Evolutionary conservation across 1,140 invertebrate species (phyloP), one percentile per base, ranked within the genome.

Genomic region (silkworm (Bombyx mori)): DNA sequence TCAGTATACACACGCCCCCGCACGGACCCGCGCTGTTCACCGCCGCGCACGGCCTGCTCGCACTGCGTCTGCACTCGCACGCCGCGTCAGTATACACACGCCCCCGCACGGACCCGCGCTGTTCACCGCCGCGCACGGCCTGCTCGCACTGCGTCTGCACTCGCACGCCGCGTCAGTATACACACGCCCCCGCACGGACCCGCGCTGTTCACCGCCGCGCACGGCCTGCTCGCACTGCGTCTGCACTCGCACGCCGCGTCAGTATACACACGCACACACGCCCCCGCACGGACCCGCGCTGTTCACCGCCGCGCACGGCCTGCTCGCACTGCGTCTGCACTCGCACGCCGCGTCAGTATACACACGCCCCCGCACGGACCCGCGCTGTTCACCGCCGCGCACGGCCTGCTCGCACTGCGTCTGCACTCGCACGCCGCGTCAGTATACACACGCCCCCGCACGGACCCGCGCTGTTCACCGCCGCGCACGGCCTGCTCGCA

Each of bases 71-170:
- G 12, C 12, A 18, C 12, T 18, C 12, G 12, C 12, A 18, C 12
- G 12, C 12, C 12, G 12, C 12, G 12, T 18, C 12, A 18, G 12
- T 18, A 18, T 18, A 18, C 12, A 18, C 12, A 18, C 12, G 12
- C 12, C 12, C 12, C 12, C 12, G 12, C 12, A 18, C 12, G 12
- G 12, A 18, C 18, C 90, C 92, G 8, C 86, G 42, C 85, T 92
- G 54, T 92, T 92, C 70, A 91, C 90, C n/a, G 87, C 82, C 58
- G 89, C 89, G 63, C 87, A 92, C 65, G 92, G 92, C 42, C 85
- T 93, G 10, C 82, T 93, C 46, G 88, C 89, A 35, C 81, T 92
- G 12, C 12, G 12, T 18, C 12, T 18, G 12, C 12, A 18, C 12
- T 18, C 12, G 12, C 12, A 18, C 12, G 12, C 12, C 12, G 12